Percentiles rank a stretch among this genome's conserved stretches.
Evolutionary conservation across 2,113 vertebrate species (phyloP).

Genomic region (Marmota monax): DNA sequence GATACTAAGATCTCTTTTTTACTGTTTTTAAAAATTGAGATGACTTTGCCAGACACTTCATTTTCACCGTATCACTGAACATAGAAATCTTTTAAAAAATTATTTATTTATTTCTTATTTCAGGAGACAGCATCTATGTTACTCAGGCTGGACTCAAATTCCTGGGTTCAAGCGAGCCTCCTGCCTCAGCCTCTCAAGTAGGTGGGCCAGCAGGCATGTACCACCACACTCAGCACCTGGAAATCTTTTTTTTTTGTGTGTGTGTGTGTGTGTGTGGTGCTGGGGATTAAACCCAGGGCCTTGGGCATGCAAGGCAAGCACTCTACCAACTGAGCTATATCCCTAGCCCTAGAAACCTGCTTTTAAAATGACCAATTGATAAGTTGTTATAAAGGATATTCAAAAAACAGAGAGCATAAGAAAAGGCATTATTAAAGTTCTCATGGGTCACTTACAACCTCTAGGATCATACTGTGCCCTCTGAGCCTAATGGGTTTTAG

Average conservation of each 20-base stretch:
- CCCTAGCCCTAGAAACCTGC: too few relatives aligned
- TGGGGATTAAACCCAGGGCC: too few relatives aligned
- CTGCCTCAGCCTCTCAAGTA: background rate
- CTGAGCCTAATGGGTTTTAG: background rate
- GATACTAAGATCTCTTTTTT: background rate
- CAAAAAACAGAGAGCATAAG: background rate
- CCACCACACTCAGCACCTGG: background rate
- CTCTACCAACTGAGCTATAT: too few relatives aligned
- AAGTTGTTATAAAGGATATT: constrained; percentile 15
- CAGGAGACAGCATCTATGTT: background rate
- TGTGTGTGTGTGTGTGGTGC: too few relatives aligned
- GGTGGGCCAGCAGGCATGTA: background rate
- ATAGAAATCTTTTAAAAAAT: background rate
- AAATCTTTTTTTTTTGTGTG: background rate
- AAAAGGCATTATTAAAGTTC: background rate
- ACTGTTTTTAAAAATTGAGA: background rate
- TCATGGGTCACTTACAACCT: background rate
- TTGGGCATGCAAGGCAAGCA: too few relatives aligned
- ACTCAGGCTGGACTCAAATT: background rate
- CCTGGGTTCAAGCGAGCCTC: background rate
- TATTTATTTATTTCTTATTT: background rate
- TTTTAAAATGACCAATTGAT: background rate
- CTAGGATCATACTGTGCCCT: background rate
- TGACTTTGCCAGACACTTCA: constrained; percentile 5
- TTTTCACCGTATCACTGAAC: background rate